Percentiles rank a stretch among this genome's conserved stretches.
Conservation (phyloP, 2,888 invertebrate species). For the Amiota minor region DNA sequence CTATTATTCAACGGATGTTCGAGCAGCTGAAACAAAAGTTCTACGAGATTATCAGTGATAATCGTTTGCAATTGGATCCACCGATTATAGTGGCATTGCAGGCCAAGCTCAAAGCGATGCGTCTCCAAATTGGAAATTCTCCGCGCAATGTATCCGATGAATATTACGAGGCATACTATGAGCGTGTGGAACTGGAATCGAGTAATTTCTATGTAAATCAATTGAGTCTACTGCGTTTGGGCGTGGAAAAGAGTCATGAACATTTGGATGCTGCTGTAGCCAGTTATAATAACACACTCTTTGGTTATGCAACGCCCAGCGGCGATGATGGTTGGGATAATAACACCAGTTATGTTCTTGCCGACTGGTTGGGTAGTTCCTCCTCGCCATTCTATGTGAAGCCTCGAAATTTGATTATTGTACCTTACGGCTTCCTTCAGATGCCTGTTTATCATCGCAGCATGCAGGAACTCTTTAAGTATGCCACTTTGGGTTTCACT, state of each 20-base stretch:
- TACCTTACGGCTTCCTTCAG: constrained; percentile 67
- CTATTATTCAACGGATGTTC: constrained; percentile 54
- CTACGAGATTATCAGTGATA: constrained; percentile 55
- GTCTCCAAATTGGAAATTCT: constrained; percentile 63
- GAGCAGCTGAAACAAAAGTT: constrained; percentile 59
- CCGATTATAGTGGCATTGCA: constrained; percentile 59
- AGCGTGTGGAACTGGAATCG: constrained; percentile 51
- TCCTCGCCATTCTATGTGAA: constrained; percentile 69
- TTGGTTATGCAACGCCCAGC: neutral
- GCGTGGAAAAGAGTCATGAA: constrained; percentile 56
- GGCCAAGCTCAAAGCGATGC: constrained; percentile 63
- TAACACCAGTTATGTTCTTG: constrained; percentile 53
- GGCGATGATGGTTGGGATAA: constrained; percentile 27
- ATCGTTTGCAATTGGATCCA: constrained; percentile 59
- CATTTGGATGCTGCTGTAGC: constrained; percentile 40
- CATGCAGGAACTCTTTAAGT: constrained; percentile 59
- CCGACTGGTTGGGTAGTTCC: constrained; percentile 60
- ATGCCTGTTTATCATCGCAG: constrained; percentile 64
- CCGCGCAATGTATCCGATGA: constrained; percentile 56
- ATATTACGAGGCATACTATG: constrained; percentile 60
- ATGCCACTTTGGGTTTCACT: constrained; percentile 64
- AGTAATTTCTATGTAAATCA: constrained; percentile 68
- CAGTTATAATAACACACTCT: constrained; percentile 16
- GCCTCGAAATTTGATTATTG: constrained; percentile 63
- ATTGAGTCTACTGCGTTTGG: constrained; percentile 57